Evolutionary conservation across 2,113 vertebrate genomes (phyloP), one percentile per base, ranked within the genome.

Genomic region (Ictidomys tridecemlineatus): DNA sequence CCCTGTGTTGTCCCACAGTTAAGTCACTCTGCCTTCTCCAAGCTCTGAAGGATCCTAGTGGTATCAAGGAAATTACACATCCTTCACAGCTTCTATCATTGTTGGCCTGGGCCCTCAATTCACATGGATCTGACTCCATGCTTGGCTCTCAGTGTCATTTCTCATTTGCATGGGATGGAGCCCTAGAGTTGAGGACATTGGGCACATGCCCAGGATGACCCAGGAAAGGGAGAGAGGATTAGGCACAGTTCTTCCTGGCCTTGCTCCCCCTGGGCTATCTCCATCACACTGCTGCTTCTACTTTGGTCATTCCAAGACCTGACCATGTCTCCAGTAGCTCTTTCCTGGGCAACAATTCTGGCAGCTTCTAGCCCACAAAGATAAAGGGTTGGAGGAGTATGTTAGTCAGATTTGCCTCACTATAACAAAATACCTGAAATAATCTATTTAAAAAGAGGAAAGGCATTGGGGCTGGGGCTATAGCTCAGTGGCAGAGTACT

Each of bases 91-190:
- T 18, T 37, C 6, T 7, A 22, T 14, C 28, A 1, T 26, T 5
- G 0, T 45, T 78, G 22, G 11, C 7, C 58, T 28, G 22, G 32
- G 32, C 10, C 32, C 22, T 69, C 30, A 1, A 4, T 28, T 30
- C 34, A 8, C 1, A 0, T 32, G 14, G n/a, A 2, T 26, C 28
- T n/a, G 63, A 28, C 0, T 0, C 58, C 8, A 3, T 20, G 30
- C 58, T 37, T 26, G 30, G 67, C 5, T 7, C 9, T 48, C 17
- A n/a, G 37, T 65, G n/a, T 22, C 34, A 5, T 37, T 39, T 39
- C 32, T 26, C 22, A 0, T 76, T 72, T 77, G 37, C 42, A 28
- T 18, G 2, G 82, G 11, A 79, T 0, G 0, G n/a, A 51, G 20
- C 12, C 83, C 65, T 56, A 30, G 18, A 42, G 48, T 74, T 16